Evolutionary conservation across 2,113 vertebrate genomes (phyloP).

Genomic region (Myrmophylax atrothorax): DNA sequence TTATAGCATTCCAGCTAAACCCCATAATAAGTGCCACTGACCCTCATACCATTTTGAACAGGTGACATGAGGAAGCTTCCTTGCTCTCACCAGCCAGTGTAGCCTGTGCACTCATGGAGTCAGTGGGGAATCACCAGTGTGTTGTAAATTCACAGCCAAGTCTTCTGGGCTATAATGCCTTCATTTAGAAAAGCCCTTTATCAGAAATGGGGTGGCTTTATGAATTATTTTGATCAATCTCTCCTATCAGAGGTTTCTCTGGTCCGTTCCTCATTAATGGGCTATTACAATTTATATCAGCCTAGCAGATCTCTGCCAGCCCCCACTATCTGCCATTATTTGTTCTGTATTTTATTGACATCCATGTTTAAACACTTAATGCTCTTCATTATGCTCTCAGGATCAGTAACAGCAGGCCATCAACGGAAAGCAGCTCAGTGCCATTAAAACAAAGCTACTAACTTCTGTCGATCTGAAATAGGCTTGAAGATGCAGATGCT

Average conservation of each 20-base stretch:
- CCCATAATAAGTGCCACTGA: not conserved
- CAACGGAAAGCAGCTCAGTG: constrained; percentile 23
- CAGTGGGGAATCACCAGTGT: not conserved
- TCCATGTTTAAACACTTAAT: constrained; percentile 57
- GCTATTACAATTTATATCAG: constrained; percentile 9
- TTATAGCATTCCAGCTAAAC: not conserved
- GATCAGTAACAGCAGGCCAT: constrained; percentile 49
- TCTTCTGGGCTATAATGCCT: not conserved
- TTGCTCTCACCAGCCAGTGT: not conserved
- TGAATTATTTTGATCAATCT: constrained; percentile 15
- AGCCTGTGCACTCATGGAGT: not conserved
- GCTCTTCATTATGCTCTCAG: constrained; percentile 39
- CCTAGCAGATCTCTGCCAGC: not conserved
- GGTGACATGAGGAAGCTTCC: accelerated
- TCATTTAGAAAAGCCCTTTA: not conserved
- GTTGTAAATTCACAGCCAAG: constrained; percentile 17
- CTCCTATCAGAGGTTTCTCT: not conserved
- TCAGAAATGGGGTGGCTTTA: not conserved
- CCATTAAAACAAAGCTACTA: constrained; percentile 41
- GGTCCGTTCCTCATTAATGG: not conserved
- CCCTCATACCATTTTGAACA: not conserved
- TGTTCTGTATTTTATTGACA: constrained; percentile 37
- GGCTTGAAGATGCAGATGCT: constrained; percentile 3
- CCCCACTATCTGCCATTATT: not conserved
- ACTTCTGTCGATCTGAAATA: constrained; percentile 2